Percentiles rank a stretch among this genome's conserved stretches.
Conservation (phyloP, 2,797 vertebrate genomes). For the Schizothorax lantsangensis region DNA sequence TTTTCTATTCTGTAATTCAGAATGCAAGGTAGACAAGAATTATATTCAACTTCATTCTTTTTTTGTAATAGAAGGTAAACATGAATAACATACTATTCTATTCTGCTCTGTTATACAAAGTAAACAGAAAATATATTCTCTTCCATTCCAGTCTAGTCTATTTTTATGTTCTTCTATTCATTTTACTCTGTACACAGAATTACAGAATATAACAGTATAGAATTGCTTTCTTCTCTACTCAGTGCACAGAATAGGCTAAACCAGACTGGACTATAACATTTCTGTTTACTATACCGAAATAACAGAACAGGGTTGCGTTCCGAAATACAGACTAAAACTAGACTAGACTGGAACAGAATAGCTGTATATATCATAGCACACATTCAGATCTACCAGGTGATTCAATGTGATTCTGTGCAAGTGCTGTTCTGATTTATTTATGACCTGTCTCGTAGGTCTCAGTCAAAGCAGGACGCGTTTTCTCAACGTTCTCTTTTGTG, state of each 20-base stretch:
- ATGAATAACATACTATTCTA: background rate
- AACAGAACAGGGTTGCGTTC: background rate
- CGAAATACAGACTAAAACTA: background rate
- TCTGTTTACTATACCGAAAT: background rate
- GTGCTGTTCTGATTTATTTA: background rate
- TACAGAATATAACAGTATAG: background rate
- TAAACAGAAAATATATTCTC: background rate
- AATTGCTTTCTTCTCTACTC: background rate
- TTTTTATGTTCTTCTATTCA: background rate
- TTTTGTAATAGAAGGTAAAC: background rate
- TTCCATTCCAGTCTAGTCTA: background rate
- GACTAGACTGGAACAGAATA: background rate
- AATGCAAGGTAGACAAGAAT: background rate
- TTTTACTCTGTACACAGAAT: background rate
- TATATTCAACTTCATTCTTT: background rate
- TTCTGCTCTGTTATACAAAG: background rate
- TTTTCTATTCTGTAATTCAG: background rate
- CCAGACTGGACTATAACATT: background rate
- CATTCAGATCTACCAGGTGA: background rate
- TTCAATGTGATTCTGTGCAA: background rate
- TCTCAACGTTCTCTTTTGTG: constrained; percentile 17
- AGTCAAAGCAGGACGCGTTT: background rate
- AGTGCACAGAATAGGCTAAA: background rate
- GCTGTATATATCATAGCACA: constrained; percentile 1
- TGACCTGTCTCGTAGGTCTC: background rate